Base-by-base conservation (phyloP, 1,140 invertebrate species). In the Dreissena rostriformis region DNA sequence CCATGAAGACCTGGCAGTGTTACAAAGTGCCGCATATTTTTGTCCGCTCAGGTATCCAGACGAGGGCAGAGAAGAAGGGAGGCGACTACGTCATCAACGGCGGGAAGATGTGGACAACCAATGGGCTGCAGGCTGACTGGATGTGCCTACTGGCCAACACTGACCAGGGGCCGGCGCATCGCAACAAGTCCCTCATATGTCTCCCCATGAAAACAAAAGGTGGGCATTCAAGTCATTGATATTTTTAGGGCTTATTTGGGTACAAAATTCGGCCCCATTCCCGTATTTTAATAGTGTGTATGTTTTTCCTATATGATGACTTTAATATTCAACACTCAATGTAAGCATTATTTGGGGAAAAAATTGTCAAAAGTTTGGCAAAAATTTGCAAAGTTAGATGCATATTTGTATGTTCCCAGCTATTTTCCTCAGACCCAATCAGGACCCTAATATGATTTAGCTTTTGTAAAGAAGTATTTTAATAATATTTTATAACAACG, bases 131-230 rank as follows among this genome's bases (percentile, higher is more conserved):
- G 88, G 95, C 95, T 10, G 95, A 95, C 89, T 96, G 95, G 95
- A 95, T 95, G 90, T 95, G 95, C 90, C 88, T 96, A 17, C 87
- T 96, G 28, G 95, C 94, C 15, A 96, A 95, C 89, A 96, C 95
- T 7, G 75, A 91, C 49, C 91, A 91, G 14, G 90, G 89, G 19
- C 90, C 91, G 8, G 63, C 89, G 22, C 95, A 96, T 87, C 88
- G 87, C 70, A 95, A 95, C 88, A 96, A 96, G 88, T 95, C 95
- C 28, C 92, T 96, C 1, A 95, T 96, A 51, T 94, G 94, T 89
- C 89, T 96, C 15, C 95, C 95, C n/a, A 93, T 95, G 92, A 93
- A 95, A 71, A 29, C 82, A 5, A 84, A 84, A 65, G 82, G 82
- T 84, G 49, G 57, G 14, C 28, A 14, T 28, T 12, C 11, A 63